These are phyloP conservation scores for Anoncus sp. DNA, from an alignment of 2,888 invertebrate genomes.

Conservation along the genomic window DNA sequence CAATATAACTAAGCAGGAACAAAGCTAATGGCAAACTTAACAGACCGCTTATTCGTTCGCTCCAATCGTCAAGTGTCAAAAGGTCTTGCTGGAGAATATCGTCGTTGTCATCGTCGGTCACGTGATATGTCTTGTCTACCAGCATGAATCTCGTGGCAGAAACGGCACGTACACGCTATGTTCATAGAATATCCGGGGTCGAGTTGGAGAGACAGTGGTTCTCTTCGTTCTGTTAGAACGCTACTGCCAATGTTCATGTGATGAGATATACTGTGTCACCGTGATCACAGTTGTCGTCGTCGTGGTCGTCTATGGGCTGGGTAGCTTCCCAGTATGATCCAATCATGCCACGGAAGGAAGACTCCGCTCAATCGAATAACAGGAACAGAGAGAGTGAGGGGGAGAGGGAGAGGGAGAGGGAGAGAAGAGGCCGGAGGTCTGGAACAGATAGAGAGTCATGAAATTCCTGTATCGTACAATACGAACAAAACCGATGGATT, in stretches of 20 bases:
- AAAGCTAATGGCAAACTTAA: not conserved
- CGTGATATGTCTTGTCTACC: constrained; percentile 9
- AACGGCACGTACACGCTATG: constrained; percentile 29
- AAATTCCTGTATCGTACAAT: constrained; percentile 1
- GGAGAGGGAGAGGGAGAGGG: no score
- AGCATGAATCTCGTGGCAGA: constrained; percentile 15
- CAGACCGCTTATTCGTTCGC: not conserved
- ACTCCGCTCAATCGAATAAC: constrained; percentile 55
- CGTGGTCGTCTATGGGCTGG: constrained; percentile 11
- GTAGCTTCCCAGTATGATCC: constrained; percentile 29
- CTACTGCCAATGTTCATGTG: constrained; percentile 39
- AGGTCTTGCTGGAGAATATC: not conserved
- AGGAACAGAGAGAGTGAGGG: constrained; percentile 15
- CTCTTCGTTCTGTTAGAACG: not conserved
- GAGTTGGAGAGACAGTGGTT: constrained; percentile 19
- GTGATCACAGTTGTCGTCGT: constrained; percentile 32
- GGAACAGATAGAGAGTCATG: constrained; percentile 34
- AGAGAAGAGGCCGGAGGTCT: not conserved
- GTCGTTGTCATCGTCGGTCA: constrained; percentile 7
- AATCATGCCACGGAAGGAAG: constrained; percentile 49
- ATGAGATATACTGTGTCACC: constrained; percentile 47
- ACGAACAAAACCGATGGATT: not conserved
- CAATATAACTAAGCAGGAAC: not conserved
- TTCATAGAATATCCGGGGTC: constrained; percentile 34
- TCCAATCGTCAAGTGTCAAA: constrained; percentile 9